phyloP scores from a whole-genome alignment of 2,113 vertebrate genomes.

The Dasyprocta punctata region DNA sequence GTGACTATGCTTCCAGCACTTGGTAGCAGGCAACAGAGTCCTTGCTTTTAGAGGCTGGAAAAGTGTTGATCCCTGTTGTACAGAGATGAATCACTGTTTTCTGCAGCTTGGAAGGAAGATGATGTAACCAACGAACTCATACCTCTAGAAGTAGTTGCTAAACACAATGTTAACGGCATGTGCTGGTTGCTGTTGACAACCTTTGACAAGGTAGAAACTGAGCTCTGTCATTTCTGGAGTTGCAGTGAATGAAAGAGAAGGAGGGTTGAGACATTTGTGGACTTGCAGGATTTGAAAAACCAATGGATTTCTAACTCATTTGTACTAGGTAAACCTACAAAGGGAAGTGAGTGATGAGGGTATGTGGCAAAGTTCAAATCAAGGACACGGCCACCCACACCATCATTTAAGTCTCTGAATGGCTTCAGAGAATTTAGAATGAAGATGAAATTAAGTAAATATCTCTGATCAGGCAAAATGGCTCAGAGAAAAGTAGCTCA shows the following conservation, averaged over 20 bases:
- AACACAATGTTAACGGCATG: slow-evolving; percentile 25
- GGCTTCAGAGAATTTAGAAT: neutral
- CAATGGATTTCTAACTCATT: neutral
- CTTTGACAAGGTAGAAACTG: neutral
- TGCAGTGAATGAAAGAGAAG: neutral
- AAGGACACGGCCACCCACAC: neutral
- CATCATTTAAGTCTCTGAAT: neutral
- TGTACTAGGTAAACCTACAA: neutral
- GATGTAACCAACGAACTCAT: neutral
- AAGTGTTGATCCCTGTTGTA: neutral
- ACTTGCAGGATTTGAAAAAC: neutral
- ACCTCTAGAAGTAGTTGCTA: neutral
- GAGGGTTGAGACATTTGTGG: neutral
- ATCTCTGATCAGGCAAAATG: neutral
- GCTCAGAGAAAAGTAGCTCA: neutral
- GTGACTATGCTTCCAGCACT: neutral
- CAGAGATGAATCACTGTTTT: neutral
- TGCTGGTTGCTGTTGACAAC: slow-evolving; percentile 3
- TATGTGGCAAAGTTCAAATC: neutral
- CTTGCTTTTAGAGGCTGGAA: neutral
- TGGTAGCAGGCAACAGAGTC: neutral
- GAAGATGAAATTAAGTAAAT: neutral
- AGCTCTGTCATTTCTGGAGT: neutral
- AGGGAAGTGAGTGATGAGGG: neutral
- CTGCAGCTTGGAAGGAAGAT: neutral